These are phyloP conservation scores for Rhincodon typus DNA, from an alignment of 2,797 vertebrate genomes.

Conservation along the genomic window DNA sequence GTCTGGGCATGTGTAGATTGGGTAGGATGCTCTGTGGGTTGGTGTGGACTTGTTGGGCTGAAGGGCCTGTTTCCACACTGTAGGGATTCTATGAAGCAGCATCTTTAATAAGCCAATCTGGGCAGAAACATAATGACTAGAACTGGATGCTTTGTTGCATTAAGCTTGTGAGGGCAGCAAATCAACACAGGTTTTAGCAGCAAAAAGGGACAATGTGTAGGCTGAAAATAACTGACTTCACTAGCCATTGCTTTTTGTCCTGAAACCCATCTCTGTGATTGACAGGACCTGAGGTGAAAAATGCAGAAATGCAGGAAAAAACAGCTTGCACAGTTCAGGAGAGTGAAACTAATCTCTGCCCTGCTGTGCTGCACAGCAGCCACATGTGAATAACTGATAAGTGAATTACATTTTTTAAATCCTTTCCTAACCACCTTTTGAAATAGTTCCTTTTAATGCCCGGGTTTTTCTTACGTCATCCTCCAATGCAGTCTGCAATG, in stretches of 20 bases:
- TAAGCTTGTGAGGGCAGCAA: neutral
- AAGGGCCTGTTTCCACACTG: too few relatives aligned
- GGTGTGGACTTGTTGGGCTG: too few relatives aligned
- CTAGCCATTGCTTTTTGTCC: neutral
- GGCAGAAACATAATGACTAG: neutral
- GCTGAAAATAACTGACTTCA: neutral
- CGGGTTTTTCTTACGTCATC: neutral
- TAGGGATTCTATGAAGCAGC: too few relatives aligned
- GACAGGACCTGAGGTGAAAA: neutral
- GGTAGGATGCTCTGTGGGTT: too few relatives aligned
- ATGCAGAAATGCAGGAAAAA: neutral
- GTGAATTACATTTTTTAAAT: neutral
- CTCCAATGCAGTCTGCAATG: neutral
- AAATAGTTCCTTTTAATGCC: neutral
- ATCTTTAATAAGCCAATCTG: rapidly evolving
- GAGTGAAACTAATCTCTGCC: neutral
- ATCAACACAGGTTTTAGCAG: neutral
- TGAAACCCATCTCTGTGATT: neutral
- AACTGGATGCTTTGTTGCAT: neutral
- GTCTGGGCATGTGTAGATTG: too few relatives aligned
- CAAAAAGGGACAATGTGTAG: neutral
- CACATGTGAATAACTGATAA: neutral
- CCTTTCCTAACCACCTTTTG: neutral
- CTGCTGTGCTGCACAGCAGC: neutral
- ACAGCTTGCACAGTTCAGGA: neutral